A percentile compares a stretch with the other conserved stretches of the same genome.
These are phyloP conservation scores for Otolemur garnettii DNA, from an alignment of 2,113 vertebrate genomes.

Conservation along the genomic window DNA sequence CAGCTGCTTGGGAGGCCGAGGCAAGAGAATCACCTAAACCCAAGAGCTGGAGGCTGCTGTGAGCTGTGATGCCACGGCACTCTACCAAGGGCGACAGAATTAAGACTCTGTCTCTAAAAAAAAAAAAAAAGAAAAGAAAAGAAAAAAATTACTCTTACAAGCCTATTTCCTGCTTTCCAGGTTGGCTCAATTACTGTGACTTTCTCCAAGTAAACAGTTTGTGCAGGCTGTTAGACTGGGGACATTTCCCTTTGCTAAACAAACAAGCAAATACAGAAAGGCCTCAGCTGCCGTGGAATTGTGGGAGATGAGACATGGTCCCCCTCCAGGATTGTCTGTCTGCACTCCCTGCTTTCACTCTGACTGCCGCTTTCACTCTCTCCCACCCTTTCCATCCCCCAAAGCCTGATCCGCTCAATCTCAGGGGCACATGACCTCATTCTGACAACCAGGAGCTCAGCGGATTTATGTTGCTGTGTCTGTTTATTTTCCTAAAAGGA, in stretches of 20 bases:
- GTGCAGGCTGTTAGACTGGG: neutral
- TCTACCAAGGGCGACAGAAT: too few species aligned
- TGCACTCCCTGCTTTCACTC: neutral
- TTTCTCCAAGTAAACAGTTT: neutral
- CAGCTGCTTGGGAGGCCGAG: too few species aligned
- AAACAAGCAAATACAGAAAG: neutral
- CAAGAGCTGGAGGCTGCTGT: too few species aligned
- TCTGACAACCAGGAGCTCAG: neutral
- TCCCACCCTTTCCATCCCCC: neutral
- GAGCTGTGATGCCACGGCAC: too few species aligned
- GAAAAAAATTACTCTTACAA: neutral
- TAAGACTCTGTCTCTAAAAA: too few species aligned
- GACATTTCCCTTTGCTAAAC: conserved; percentile 26
- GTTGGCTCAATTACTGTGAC: neutral
- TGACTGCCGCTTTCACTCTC: neutral
- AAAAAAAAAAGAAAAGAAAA: neutral
- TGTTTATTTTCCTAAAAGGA: neutral
- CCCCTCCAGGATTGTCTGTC: neutral
- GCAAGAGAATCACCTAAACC: too few species aligned
- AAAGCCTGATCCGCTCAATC: neutral
- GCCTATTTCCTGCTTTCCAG: neutral
- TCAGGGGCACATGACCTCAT: neutral
- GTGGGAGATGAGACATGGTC: neutral
- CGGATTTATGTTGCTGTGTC: neutral
- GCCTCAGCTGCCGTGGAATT: neutral